Percentiles rank a stretch among this genome's conserved stretches.
Conservation (phyloP, 2,888 invertebrate species). For the Gymnosoma rotundatum region DNA sequence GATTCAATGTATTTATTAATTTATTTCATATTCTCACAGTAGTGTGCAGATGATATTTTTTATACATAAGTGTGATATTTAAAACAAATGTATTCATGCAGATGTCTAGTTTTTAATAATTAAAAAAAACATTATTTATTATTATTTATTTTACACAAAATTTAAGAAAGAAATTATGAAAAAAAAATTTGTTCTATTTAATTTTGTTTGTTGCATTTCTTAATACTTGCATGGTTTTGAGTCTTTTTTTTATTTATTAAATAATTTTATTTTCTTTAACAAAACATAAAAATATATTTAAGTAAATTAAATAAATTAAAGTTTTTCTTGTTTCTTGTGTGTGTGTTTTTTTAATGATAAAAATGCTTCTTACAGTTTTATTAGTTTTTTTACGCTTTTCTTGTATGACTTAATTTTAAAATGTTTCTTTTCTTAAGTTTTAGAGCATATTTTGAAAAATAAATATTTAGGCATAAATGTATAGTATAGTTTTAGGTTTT, state of each 20-base stretch:
- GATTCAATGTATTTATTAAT: too few species aligned
- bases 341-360: conserved; percentile 58
- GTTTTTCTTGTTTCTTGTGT: conserved; percentile 52
- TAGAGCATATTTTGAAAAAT: conserved; percentile 70
- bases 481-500: conserved; percentile 67
- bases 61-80: too few species aligned
- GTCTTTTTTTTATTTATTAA: conserved; percentile 76
- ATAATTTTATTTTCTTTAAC: conserved; percentile 71
- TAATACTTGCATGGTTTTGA: conserved; percentile 82
- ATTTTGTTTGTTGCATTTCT: conserved; percentile 56
- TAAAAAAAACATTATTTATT: conserved; percentile 48
- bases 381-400: conserved; percentile 53
- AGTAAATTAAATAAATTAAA: conserved; percentile 61
- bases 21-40: too few species aligned
- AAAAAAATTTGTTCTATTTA: conserved; percentile 59
- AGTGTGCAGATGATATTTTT: too few species aligned
- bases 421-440: conserved; percentile 51
- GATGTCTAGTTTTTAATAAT: conserved; percentile 51
- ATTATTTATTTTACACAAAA: conserved; percentile 53
- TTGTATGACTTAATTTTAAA: conserved; percentile 57
- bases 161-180: conserved; percentile 28
- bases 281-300: conserved; percentile 32
- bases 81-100: too few species aligned
- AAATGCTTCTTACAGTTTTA: conserved; percentile 72
- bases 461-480: conserved; percentile 71